Evolutionary conservation across 1,140 invertebrate species (phyloP), one percentile per base, ranked within the genome.

Genomic region (Leptinotarsa lineolata): DNA sequence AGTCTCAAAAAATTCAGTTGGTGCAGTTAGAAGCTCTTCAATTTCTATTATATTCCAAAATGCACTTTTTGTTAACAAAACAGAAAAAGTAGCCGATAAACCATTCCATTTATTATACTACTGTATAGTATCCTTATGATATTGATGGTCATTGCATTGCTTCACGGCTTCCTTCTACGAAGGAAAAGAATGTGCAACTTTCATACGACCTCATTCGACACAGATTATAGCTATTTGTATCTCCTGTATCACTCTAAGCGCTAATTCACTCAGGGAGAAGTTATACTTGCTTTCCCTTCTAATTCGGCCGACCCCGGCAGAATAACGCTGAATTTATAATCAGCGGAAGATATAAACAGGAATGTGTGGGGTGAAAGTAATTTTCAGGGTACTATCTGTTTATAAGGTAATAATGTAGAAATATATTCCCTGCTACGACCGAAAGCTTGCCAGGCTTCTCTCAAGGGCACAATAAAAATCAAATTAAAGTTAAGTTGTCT

Each of bases 361-460:
- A 22, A 61, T 61, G 22, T 61, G 60, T 68, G 60, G 74, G 60
- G 70, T 54, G 45, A 68, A 75, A 75, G 74, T 75, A 75, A 75
- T 71, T 71, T 30, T 15, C 22, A 66, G 39, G 30, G n/a, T 30
- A 76, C 74, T 76, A 76, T 76, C 74, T 71, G 71, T 72, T 76
- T 70, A 76, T 72, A 70, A 73, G 74, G 74, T 58, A 61, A 70
- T 76, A 76, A 76, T 76, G 63, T 63, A 60, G 74, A 76, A 76
- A 76, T 61, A 76, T 76, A 76, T 76, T 39, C 72, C 74, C 70
- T 68, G 72, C 72, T 61, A 61, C 60, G 60, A 11, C 60, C n/a
- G 30, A 54, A 67, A 66, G 72, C 70, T 70, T 72, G 70, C 74
- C 71, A 39, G 71, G 65, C 68, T 70, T 72, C 70, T 65, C 74